phyloP scores from a whole-genome alignment of 1,140 invertebrate species.

The Zaprionus lachaisei region DNA sequence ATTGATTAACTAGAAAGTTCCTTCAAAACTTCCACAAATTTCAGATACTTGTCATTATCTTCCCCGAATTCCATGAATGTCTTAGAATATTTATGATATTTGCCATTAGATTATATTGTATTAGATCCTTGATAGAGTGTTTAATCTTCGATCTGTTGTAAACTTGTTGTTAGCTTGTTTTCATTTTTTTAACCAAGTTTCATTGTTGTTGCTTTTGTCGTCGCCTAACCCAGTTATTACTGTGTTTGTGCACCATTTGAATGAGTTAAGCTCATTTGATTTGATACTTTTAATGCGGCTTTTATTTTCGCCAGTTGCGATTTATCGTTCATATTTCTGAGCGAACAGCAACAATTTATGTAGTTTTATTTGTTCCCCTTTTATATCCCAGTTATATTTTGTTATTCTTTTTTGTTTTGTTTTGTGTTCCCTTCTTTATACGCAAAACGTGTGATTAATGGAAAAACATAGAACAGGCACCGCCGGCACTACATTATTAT shows the following conservation, averaged over 20 bases:
- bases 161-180: constrained; percentile 14
- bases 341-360: constrained; percentile 35
- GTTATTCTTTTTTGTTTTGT: constrained; percentile 4
- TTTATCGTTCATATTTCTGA: constrained; percentile 40
- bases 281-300: constrained; percentile 57
- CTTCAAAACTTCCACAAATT: too few species aligned
- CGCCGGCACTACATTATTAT: constrained; percentile 24
- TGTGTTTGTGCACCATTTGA: constrained; percentile 51
- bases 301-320: constrained; percentile 49
- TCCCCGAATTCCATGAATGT: too few species aligned
- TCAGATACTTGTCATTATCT: too few species aligned
- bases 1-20: too few species aligned
- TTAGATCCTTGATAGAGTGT: neutral
- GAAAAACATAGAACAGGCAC: constrained; percentile 25
- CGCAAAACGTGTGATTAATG: constrained; percentile 54
- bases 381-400: constrained; percentile 2
- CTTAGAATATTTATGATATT: too few species aligned
- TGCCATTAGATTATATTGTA: too few species aligned
- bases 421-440: constrained; percentile 33
- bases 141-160: neutral
- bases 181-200: constrained; percentile 5
- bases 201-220: constrained; percentile 10
- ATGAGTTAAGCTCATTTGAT: constrained; percentile 61
- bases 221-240: constrained; percentile 46
- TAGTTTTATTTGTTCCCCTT: constrained; percentile 26